Evolutionary conservation across 2,888 invertebrate genomes (phyloP).

Genomic region (Leptopilina myrica): DNA sequence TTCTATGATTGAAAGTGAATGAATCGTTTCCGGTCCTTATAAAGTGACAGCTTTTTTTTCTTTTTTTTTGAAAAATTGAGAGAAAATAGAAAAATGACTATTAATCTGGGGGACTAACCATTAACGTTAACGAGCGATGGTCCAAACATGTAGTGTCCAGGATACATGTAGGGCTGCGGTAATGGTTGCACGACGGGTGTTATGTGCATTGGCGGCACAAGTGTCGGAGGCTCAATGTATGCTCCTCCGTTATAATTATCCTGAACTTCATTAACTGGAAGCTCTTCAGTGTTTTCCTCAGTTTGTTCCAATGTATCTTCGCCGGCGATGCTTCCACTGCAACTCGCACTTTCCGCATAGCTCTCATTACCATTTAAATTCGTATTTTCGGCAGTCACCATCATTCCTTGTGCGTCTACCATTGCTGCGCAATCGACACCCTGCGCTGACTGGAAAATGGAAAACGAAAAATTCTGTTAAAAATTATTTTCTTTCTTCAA

Average conservation of each 20-base stretch:
- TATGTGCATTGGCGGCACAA: slow-evolving; percentile 69
- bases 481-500: too few relatives aligned
- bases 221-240: slow-evolving; percentile 57
- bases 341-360: slow-evolving; percentile 61
- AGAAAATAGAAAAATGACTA: background rate
- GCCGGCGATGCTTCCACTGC: slow-evolving; percentile 64
- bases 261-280: slow-evolving; percentile 51
- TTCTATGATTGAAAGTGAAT: too few relatives aligned
- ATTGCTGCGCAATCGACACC: slow-evolving; percentile 62
- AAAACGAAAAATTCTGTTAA: too few relatives aligned
- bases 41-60: background rate
- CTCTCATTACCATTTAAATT: slow-evolving; percentile 60
- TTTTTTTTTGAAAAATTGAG: background rate
- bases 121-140: slow-evolving; percentile 78
- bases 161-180: slow-evolving; percentile 76
- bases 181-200: slow-evolving; percentile 67
- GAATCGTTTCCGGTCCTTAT: too few relatives aligned
- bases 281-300: slow-evolving; percentile 51
- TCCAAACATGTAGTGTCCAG: slow-evolving; percentile 78
- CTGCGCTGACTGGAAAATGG: slow-evolving; percentile 58
- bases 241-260: slow-evolving; percentile 54
- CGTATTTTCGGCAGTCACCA: slow-evolving; percentile 53
- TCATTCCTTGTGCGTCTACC: slow-evolving; percentile 60
- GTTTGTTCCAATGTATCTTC: slow-evolving; percentile 54
- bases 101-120: slow-evolving; percentile 65